phyloP scores from a whole-genome alignment of 2,888 invertebrate species.

The Orchesellides sinensis region DNA sequence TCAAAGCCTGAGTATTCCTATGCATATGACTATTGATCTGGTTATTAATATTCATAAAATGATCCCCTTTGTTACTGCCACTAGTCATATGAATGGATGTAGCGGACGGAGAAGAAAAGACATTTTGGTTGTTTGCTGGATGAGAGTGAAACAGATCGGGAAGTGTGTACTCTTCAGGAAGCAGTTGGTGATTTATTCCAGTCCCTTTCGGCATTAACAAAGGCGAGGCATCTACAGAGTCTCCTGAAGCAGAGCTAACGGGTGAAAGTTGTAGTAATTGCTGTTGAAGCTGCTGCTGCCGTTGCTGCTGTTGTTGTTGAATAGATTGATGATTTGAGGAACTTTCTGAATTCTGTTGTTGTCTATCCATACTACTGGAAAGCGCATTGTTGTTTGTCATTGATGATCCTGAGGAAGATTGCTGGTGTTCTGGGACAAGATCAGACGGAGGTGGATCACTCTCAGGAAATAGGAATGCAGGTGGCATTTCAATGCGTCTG shows the following conservation, averaged over 20 bases:
- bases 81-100: slow-evolving; percentile 21
- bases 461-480: slow-evolving; percentile 88
- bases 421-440: slow-evolving; percentile 77
- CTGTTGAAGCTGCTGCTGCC: slow-evolving; percentile 45
- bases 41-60: slow-evolving; percentile 58
- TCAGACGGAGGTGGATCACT: slow-evolving; percentile 83
- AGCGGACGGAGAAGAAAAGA: slow-evolving; percentile 42
- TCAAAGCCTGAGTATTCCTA: slow-evolving; percentile 61
- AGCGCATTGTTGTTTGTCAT: slow-evolving; percentile 42
- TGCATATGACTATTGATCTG: slow-evolving; percentile 66
- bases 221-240: slow-evolving; percentile 68
- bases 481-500: slow-evolving; percentile 89
- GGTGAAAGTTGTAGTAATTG: slow-evolving; percentile 53
- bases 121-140: slow-evolving; percentile 48
- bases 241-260: slow-evolving; percentile 47
- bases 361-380: slow-evolving; percentile 34
- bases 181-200: slow-evolving; percentile 46
- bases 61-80: slow-evolving; percentile 59
- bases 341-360: slow-evolving; percentile 57
- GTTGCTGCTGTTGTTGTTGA: slow-evolving; percentile 43
- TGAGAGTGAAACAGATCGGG: slow-evolving; percentile 73
- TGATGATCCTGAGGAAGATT: slow-evolving; percentile 72
- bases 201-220: slow-evolving; percentile 57
- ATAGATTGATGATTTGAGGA: slow-evolving; percentile 2
- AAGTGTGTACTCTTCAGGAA: slow-evolving; percentile 73